Evolutionary conservation across 2,888 invertebrate genomes (phyloP), one percentile per base, ranked within the genome.

Genomic region (Cerastis rubricosa): DNA sequence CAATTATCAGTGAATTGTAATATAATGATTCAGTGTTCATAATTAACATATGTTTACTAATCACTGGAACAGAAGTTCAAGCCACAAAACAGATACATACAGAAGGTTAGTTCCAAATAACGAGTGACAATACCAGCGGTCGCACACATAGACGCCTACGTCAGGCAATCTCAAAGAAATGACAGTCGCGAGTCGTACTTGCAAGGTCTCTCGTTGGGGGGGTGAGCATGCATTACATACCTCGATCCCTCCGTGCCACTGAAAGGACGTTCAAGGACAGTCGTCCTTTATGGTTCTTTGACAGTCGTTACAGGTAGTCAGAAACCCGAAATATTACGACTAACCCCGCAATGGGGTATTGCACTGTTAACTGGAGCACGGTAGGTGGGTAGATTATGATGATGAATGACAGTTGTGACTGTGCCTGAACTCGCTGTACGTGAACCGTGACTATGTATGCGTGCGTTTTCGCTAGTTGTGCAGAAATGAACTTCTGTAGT

Each of bases 21-120:
- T 74, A 81, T 43, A 64, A 64, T 83, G 84, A 86, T 88, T 85
- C 78, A 83, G 64, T 75, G 78, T 78, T 89, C 85, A 81, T 81
- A 88, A 76, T 86, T 91, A 87, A 85, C 88, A 89, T 85, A 83
- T 80, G 84, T 71, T 80, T 76, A 66, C 84, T 89, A 90, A 91
- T 88, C 69, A 85, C 66, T 77, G 80, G 85, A 83, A 70, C 87
- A 89, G 83, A 84, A 78, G 71, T 85, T 82, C 76, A n/a, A 40
- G 71, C 19, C 35, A 78, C 5, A 25, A 3, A 47, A 11, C 14
- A 47, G 11, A n/a, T 17, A 25, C 1, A 19, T 22, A 71, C 51
- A 69, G 63, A 77, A 78, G 47, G 11, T 25, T 19, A 17, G 2
- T 25, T 22, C 8, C 7, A 29, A 17, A 59, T 29, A 29, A 35